phyloP scores from a whole-genome alignment of 2,888 invertebrate species.

The Cephus pygmeus region DNA sequence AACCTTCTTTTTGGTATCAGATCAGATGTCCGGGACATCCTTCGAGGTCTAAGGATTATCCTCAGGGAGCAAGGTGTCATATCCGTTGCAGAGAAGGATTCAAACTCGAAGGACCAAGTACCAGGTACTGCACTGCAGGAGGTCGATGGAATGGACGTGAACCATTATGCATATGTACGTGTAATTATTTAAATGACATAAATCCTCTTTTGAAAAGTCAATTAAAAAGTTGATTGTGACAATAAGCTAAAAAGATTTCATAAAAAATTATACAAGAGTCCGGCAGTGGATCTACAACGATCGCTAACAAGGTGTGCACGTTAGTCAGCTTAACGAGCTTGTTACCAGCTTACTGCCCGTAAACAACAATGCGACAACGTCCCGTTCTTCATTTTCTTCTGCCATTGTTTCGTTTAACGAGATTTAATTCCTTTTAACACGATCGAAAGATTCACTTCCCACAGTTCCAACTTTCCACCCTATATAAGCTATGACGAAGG shows the following conservation, averaged over 20 bases:
- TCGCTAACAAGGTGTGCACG: background rate
- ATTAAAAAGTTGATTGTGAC: background rate
- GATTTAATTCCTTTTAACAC: background rate
- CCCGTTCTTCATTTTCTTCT: background rate
- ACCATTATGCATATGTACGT: slow-evolving; percentile 70
- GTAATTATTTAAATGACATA: slow-evolving; percentile 3
- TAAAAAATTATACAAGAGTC: background rate
- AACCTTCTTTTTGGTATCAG: slow-evolving; percentile 27
- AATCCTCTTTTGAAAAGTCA: background rate
- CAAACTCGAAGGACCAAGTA: slow-evolving; percentile 68
- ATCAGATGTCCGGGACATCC: slow-evolving; percentile 60
- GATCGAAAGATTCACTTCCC: background rate
- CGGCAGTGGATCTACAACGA: background rate
- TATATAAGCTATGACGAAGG: background rate
- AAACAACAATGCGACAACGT: background rate
- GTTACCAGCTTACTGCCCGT: background rate
- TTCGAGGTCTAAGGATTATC: slow-evolving; percentile 53
- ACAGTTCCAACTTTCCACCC: background rate
- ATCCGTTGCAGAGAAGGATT: slow-evolving; percentile 69
- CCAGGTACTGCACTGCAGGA: slow-evolving; percentile 67
- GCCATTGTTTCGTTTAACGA: background rate
- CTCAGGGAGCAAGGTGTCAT: slow-evolving; percentile 66
- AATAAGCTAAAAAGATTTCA: background rate
- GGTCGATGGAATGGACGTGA: slow-evolving; percentile 69
- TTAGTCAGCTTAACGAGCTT: background rate